Evolutionary conservation across 2,797 vertebrate genomes (phyloP).

Genomic region (Cuculus canorus): DNA sequence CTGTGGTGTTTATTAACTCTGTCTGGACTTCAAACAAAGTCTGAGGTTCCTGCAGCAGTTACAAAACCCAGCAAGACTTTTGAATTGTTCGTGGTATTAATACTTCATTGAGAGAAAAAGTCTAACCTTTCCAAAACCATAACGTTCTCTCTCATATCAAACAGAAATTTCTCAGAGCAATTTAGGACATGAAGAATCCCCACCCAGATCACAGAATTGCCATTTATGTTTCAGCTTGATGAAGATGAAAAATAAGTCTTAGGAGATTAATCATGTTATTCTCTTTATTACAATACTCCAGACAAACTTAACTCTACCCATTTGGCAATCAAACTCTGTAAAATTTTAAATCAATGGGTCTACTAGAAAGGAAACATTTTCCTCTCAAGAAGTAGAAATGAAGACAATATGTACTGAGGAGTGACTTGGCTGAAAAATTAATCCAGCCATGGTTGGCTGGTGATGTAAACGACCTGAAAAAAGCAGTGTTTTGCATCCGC

Average conservation of each 20-base stretch:
- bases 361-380: neutral
- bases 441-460: neutral
- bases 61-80: neutral
- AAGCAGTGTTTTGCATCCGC: neutral
- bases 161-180: neutral
- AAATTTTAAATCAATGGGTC: neutral
- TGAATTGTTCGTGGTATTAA: neutral
- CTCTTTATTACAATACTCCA: neutral
- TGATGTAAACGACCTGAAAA: neutral
- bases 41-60: neutral
- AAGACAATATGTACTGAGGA: neutral
- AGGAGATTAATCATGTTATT: neutral
- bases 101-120: neutral
- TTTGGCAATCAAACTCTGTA: neutral
- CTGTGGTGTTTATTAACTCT: conserved; percentile 1
- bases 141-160: neutral
- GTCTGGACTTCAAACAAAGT: neutral
- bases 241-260: neutral
- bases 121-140: neutral
- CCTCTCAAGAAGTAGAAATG: neutral
- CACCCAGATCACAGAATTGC: neutral
- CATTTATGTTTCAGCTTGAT: neutral
- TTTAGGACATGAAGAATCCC: neutral
- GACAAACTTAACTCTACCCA: neutral
- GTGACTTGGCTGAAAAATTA: neutral